phyloP scores from a whole-genome alignment of 1,140 invertebrate genomes.

The Phymorhynchus buccinoides region DNA sequence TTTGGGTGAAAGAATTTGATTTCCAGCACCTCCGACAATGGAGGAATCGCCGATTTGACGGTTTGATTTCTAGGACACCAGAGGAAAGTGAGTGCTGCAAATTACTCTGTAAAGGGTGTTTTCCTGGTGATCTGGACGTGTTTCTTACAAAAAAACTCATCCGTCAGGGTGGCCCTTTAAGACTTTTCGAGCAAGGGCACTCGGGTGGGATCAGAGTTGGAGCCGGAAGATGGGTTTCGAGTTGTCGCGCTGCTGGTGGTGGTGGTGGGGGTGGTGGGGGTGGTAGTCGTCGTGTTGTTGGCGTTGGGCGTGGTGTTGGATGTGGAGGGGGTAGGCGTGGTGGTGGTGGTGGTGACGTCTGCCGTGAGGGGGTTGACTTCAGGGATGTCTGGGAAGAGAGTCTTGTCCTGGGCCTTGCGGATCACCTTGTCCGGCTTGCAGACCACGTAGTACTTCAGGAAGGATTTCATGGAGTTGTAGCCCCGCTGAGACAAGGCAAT shows the following conservation, averaged over 20 bases:
- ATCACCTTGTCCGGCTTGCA: conserved; percentile 11
- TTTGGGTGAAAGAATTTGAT: too few species aligned
- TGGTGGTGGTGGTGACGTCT: background rate
- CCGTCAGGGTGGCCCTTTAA: background rate
- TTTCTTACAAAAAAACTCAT: background rate
- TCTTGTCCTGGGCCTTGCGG: background rate
- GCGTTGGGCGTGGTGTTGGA: background rate
- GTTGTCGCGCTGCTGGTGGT: too few species aligned
- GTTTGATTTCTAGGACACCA: too few species aligned
- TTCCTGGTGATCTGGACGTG: too few species aligned
- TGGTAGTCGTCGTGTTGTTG: background rate
- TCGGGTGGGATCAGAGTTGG: background rate
- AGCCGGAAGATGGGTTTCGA: background rate
- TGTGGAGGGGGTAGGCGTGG: background rate
- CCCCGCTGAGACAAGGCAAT: conserved; percentile 56
- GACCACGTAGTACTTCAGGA: conserved; percentile 51
- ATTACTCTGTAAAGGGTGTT: too few species aligned
- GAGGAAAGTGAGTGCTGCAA: background rate
- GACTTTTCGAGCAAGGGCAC: background rate
- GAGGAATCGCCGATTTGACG: too few species aligned
- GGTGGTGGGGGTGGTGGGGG: background rate
- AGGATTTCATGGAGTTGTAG: conserved; percentile 45
- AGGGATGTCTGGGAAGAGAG: background rate
- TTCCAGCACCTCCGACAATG: too few species aligned
- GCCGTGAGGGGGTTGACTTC: background rate